A percentile compares a stretch with the other conserved stretches of the same genome.
Evolutionary conservation across 1,140 invertebrate species (phyloP).

Genomic region (Tribolium castaneum): DNA sequence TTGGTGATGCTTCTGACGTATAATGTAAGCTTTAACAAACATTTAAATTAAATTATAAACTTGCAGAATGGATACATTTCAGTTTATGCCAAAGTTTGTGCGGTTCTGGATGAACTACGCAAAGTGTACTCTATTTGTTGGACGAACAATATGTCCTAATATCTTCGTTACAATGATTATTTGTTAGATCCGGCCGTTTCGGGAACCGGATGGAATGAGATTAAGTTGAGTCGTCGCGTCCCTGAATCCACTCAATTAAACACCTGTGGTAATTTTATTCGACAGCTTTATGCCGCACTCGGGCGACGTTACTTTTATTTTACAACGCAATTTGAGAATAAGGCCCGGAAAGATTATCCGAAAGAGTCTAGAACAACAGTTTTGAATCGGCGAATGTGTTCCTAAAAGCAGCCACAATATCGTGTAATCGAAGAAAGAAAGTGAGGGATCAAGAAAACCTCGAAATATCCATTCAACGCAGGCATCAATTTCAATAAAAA

Average conservation of each 20-base stretch:
- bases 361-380: slow-evolving; percentile 8
- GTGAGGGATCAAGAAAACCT: slow-evolving; percentile 42
- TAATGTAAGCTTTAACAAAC: slow-evolving; percentile 36
- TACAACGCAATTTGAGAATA: background rate
- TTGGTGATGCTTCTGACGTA: slow-evolving; percentile 30
- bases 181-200: slow-evolving; percentile 1
- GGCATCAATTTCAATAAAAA: slow-evolving; percentile 49
- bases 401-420: slow-evolving; percentile 39
- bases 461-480: slow-evolving; percentile 45
- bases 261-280: background rate
- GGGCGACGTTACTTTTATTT: background rate
- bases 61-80: slow-evolving; percentile 34
- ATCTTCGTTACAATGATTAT: slow-evolving; percentile 13
- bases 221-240: background rate
- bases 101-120: slow-evolving; percentile 31
- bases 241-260: slow-evolving; percentile 21
- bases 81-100: slow-evolving; percentile 36
- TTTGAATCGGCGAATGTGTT: slow-evolving; percentile 8
- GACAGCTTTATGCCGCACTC: background rate
- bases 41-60: slow-evolving; percentile 42
- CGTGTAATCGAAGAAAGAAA: slow-evolving; percentile 43
- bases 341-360: slow-evolving; percentile 1
- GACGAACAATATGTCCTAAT: slow-evolving; percentile 14
- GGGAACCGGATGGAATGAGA: background rate
- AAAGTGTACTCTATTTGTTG: slow-evolving; percentile 23